A percentile compares a stretch with the other conserved stretches of the same genome.
Conservation (phyloP, 2,888 invertebrate species). For the Lobophora halterata region DNA sequence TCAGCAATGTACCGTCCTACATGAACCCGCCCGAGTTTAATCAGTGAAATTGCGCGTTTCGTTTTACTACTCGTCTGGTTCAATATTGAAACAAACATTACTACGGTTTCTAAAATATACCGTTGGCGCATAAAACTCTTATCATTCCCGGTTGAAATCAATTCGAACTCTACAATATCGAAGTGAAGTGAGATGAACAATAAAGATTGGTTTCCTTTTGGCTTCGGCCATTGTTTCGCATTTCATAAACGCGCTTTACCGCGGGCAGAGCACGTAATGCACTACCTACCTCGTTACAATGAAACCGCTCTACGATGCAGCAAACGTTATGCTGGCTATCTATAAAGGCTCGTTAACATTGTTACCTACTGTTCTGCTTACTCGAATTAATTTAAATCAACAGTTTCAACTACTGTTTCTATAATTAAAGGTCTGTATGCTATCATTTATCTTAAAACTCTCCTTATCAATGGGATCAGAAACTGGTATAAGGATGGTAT, state of each 20-base stretch:
- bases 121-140: conserved; percentile 68
- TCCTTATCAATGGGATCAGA: conserved; percentile 28
- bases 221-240: conserved; percentile 60
- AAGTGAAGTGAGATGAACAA: conserved; percentile 59
- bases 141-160: conserved; percentile 64
- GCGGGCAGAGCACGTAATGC: conserved; percentile 43
- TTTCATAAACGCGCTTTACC: conserved; percentile 57
- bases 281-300: conserved; percentile 25
- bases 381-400: conserved; percentile 29
- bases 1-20: conserved; percentile 38
- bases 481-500: conserved; percentile 24
- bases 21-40: conserved; percentile 38
- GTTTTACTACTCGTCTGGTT: conserved; percentile 52
- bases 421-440: conserved; percentile 26
- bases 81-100: conserved; percentile 65
- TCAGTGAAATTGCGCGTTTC: conserved; percentile 45
- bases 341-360: conserved; percentile 37
- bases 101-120: conserved; percentile 56
- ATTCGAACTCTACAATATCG: conserved; percentile 63
- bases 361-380: conserved; percentile 34
- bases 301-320: conserved; percentile 28
- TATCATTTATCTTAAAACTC: conserved; percentile 27
- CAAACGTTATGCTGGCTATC: conserved; percentile 32
- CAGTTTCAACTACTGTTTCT: conserved; percentile 24
- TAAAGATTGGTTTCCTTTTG: conserved; percentile 65